phyloP scores from a whole-genome alignment of 2,888 invertebrate species.

The Lasioglossum calceatum region DNA sequence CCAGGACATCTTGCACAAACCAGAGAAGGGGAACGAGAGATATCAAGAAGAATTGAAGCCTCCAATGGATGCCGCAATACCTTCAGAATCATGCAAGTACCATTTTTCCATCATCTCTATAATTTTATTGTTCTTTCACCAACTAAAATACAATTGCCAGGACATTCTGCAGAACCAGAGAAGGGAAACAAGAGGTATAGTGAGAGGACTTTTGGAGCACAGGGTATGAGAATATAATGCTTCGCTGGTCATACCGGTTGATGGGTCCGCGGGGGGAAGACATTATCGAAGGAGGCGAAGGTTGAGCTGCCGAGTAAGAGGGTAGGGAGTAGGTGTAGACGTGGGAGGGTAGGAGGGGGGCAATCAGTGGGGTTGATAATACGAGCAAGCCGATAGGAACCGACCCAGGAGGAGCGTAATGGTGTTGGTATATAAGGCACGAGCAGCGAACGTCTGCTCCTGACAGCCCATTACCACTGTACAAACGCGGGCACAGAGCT shows the following conservation, averaged over 20 bases:
- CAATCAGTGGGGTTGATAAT: conserved; percentile 53
- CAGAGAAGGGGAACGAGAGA: neutral
- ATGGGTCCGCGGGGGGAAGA: conserved; percentile 25
- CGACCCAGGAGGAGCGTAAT: conserved; percentile 68
- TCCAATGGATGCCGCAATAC: neutral
- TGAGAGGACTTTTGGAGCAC: neutral
- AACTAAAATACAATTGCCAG: neutral
- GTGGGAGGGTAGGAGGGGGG: neutral
- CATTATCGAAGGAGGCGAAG: conserved; percentile 20
- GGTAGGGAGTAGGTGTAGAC: neutral
- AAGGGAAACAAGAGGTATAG: neutral
- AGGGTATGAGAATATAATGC: neutral
- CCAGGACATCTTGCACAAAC: neutral
- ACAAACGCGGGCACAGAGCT: conserved; percentile 76
- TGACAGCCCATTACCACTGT: conserved; percentile 84
- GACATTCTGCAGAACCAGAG: neutral
- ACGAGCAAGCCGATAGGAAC: conserved; percentile 68
- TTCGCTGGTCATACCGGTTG: neutral
- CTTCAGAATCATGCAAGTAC: neutral
- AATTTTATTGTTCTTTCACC: neutral
- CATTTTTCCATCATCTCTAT: neutral
- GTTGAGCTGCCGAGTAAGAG: neutral
- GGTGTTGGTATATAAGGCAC: conserved; percentile 80
- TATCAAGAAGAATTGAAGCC: neutral
- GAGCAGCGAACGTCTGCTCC: conserved; percentile 79